Conservation (phyloP, 2,797 vertebrate genomes). For the Holocentrus rufus region DNA sequence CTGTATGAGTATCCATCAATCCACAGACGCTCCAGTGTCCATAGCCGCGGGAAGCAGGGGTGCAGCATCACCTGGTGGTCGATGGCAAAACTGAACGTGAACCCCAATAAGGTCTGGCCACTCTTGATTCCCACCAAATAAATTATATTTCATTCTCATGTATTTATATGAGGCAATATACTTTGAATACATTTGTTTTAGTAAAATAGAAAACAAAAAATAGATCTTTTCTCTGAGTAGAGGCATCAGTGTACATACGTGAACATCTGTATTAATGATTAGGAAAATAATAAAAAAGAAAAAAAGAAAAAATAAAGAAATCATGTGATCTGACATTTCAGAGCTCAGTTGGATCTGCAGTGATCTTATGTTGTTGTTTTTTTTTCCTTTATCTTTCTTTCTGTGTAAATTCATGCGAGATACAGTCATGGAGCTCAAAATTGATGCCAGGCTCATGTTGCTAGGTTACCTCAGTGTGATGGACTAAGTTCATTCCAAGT, state of each 20-base stretch:
- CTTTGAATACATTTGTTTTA: background rate
- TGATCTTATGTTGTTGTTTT: background rate
- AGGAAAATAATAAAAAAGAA: constrained; percentile 1
- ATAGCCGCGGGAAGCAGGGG: constrained; percentile 70
- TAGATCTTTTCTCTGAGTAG: background rate
- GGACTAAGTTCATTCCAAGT: constrained; percentile 16
- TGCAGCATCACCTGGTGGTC: constrained; percentile 64
- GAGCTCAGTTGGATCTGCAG: constrained; percentile 4
- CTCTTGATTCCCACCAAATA: background rate
- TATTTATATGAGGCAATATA: constrained; percentile 5
- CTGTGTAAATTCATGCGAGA: constrained; percentile 28
- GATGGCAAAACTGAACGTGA: constrained; percentile 10
- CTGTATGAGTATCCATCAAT: constrained; percentile 23
- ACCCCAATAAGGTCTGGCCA: constrained; percentile 5
- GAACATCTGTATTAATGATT: constrained; percentile 22
- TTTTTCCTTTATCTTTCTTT: too few species aligned
- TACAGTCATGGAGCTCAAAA: constrained; percentile 2
- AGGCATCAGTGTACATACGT: constrained; percentile 7
- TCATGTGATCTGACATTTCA: background rate
- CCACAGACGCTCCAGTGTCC: constrained; percentile 30
- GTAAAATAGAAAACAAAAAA: constrained; percentile 22
- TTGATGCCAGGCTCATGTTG: constrained; percentile 10
- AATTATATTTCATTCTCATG: background rate
- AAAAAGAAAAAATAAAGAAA: too few species aligned
- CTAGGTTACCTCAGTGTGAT: background rate